A percentile compares a stretch with the other conserved stretches of the same genome.
Conservation (phyloP, 2,888 invertebrate species). For the Drosophila trichaetosa region DNA sequence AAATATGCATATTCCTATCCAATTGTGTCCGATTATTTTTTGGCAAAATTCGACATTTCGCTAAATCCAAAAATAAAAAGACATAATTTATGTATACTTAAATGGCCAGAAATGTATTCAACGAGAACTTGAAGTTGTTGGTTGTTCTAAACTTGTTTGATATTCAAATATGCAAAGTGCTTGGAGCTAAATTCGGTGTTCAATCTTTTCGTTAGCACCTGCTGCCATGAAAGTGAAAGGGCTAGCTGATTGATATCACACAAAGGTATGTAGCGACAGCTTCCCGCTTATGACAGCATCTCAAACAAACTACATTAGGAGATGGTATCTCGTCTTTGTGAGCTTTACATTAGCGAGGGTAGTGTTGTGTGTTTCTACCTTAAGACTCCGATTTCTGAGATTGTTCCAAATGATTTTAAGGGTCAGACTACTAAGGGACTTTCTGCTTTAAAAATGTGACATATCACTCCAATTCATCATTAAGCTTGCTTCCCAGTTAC, state of each 20-base stretch:
- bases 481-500: slow-evolving; percentile 29
- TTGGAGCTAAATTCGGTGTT: slow-evolving; percentile 5
- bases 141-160: slow-evolving; percentile 64
- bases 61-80: slow-evolving; percentile 43
- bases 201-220: slow-evolving; percentile 31
- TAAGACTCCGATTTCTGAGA: not conserved
- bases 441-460: not conserved
- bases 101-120: slow-evolving; percentile 62
- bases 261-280: not conserved
- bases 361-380: not conserved
- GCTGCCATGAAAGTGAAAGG: slow-evolving; percentile 64
- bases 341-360: not conserved
- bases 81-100: slow-evolving; percentile 47
- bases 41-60: slow-evolving; percentile 47
- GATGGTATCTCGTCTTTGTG: slow-evolving; percentile 1
- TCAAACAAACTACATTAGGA: slow-evolving; percentile 2
- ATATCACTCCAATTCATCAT: slow-evolving; percentile 1
- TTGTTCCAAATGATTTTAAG: not conserved
- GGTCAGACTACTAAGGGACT: not conserved
- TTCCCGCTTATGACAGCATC: slow-evolving; percentile 4
- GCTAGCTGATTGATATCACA: slow-evolving; percentile 22
- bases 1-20: slow-evolving; percentile 6
- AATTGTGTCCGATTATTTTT: slow-evolving; percentile 12
- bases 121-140: slow-evolving; percentile 60
- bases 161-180: slow-evolving; percentile 27